Conservation (phyloP, 2,113 vertebrate species). For the Pontoporia blainvillei region DNA sequence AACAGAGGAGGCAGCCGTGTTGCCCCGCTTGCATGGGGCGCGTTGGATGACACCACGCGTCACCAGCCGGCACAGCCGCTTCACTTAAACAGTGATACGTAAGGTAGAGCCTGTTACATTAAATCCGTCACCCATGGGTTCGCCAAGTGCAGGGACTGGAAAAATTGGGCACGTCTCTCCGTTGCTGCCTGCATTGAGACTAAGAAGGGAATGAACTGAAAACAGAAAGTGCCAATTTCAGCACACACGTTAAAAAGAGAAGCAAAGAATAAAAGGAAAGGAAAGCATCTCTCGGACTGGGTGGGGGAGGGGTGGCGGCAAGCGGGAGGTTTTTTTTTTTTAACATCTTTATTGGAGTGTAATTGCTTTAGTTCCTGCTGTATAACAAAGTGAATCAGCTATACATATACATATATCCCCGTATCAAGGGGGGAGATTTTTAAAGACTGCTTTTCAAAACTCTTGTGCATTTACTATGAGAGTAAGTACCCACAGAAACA, state of each 20-base stretch:
- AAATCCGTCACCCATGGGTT: constrained; percentile 64
- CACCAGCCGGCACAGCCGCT: constrained; percentile 45
- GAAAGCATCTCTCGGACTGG: constrained; percentile 23
- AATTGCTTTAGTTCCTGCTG: no score
- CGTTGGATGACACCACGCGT: constrained; percentile 26
- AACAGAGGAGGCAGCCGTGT: constrained; percentile 7
- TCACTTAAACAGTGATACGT: constrained; percentile 56
- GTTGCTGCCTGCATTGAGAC: constrained; percentile 46
- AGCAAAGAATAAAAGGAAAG: neutral
- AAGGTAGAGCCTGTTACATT: constrained; percentile 53
- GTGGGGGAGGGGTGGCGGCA: neutral
- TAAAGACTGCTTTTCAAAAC: constrained; percentile 42
- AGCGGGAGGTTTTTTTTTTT: neutral
- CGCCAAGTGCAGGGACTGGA: neutral
- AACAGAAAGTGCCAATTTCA: constrained; percentile 72
- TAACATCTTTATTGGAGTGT: no score
- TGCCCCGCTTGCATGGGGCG: neutral
- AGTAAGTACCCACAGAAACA: constrained; percentile 34
- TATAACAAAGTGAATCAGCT: no score
- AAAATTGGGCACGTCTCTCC: constrained; percentile 64
- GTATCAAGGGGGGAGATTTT: neutral
- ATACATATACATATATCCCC: no score
- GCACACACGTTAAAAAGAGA: constrained; percentile 63
- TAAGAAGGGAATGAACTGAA: constrained; percentile 52
- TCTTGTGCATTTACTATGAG: neutral